Conservation (phyloP, 2,888 invertebrate species). For the Rambutsinella grinnellia region DNA sequence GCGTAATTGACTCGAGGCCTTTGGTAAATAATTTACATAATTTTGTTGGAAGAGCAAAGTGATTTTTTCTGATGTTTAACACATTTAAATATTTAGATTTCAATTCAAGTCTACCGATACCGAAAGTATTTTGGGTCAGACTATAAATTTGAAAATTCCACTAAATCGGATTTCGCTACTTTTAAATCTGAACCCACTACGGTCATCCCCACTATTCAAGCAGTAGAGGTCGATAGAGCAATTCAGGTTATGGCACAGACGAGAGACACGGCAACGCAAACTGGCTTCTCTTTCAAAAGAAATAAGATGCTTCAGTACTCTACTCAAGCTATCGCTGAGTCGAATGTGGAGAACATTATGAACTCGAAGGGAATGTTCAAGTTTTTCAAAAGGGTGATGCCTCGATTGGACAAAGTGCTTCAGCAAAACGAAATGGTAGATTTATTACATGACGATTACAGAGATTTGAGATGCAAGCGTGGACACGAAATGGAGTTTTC, state of each 20-base stretch:
- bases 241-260: constrained; percentile 61
- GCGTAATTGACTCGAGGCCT: constrained; percentile 58
- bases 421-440: constrained; percentile 65
- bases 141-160: constrained; percentile 50
- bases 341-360: constrained; percentile 52
- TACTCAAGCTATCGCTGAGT: constrained; percentile 48
- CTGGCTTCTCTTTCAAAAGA: constrained; percentile 63
- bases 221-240: constrained; percentile 57
- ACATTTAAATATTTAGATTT: constrained; percentile 32
- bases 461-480: constrained; percentile 58
- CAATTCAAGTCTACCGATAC: constrained; percentile 43
- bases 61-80: no score
- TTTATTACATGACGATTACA: constrained; percentile 60
- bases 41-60: neutral
- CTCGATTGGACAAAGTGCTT: constrained; percentile 52
- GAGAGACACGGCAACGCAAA: constrained; percentile 56
- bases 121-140: constrained; percentile 45
- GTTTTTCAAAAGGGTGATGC: constrained; percentile 54
- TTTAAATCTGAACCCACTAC: constrained; percentile 56
- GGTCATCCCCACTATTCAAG: constrained; percentile 44
- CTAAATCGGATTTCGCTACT: constrained; percentile 32
- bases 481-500: constrained; percentile 64
- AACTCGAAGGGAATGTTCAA: constrained; percentile 48
- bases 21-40: constrained; percentile 48
- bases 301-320: constrained; percentile 65